A percentile compares a stretch with the other conserved stretches of the same genome.
Evolutionary conservation across 2,113 vertebrate species (phyloP).

Genomic region (Dromaius novaehollandiae): DNA sequence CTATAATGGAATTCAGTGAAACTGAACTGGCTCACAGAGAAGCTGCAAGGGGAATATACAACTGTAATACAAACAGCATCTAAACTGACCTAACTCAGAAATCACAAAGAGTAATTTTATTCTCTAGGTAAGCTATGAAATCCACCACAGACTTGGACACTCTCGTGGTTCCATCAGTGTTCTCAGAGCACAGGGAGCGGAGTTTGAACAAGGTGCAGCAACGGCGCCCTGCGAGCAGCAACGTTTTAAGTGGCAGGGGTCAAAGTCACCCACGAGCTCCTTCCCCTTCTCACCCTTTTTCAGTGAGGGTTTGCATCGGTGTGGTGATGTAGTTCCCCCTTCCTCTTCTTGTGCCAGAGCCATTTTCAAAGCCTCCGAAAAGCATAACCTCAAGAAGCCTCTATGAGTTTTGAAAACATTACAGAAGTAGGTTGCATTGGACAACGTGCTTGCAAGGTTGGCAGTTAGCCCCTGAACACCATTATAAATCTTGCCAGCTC

Average conservation of each 20-base stretch:
- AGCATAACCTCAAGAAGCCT: background rate
- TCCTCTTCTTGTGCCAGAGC: background rate
- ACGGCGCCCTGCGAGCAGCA: background rate
- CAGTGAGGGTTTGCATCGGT: background rate
- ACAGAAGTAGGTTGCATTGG: rapidly evolving
- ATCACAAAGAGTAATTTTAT: background rate
- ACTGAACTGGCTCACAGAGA: background rate
- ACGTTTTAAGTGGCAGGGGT: background rate
- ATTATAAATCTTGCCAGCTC: background rate
- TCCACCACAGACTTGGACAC: background rate
- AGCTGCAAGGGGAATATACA: background rate
- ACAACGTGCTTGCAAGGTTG: background rate
- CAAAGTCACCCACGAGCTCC: background rate
- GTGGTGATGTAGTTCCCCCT: background rate
- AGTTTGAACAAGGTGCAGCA: slow-evolving; percentile 7
- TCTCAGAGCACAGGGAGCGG: background rate
- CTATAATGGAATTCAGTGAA: background rate
- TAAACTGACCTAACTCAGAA: background rate
- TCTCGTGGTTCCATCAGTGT: background rate
- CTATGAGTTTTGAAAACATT: rapidly evolving
- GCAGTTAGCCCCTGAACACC: background rate
- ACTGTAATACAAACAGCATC: background rate
- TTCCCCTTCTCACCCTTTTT: background rate
- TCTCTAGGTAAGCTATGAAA: background rate
- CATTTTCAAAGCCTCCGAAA: background rate